Evolutionary conservation across 2,888 invertebrate species (phyloP).

Genomic region (Meandrusa payeni): DNA sequence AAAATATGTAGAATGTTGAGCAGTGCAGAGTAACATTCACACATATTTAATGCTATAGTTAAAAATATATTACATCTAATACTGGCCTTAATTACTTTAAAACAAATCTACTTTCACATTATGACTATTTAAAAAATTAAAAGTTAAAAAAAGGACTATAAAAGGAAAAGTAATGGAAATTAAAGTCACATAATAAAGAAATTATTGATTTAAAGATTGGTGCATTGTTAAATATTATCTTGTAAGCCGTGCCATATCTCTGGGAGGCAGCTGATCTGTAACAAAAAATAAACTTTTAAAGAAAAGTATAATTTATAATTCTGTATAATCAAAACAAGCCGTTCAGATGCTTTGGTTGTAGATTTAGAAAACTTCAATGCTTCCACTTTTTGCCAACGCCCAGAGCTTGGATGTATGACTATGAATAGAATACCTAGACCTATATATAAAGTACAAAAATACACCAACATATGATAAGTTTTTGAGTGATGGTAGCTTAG

Average conservation of each 20-base stretch:
- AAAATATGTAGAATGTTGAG: conserved; percentile 19
- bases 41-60: conserved; percentile 6
- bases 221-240: no score
- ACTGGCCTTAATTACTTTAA: conserved; percentile 45
- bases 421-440: no score
- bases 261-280: conserved; percentile 9
- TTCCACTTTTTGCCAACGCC: no score
- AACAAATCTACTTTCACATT: conserved; percentile 22
- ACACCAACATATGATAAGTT: no score
- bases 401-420: no score
- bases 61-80: conserved; percentile 34
- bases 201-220: background rate
- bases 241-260: no score
- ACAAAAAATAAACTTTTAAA: conserved; percentile 10
- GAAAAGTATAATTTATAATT: background rate
- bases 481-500: no score
- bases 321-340: no score
- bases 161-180: background rate
- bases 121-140: conserved; percentile 15
- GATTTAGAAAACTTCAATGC: no score
- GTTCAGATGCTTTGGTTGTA: no score
- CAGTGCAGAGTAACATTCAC: conserved; percentile 11
- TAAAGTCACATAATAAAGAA: conserved; percentile 18
- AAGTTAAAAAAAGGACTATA: conserved; percentile 7
- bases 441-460: no score